Base-by-base conservation (phyloP, 2,113 vertebrate species). In the Alectura lathami region DNA sequence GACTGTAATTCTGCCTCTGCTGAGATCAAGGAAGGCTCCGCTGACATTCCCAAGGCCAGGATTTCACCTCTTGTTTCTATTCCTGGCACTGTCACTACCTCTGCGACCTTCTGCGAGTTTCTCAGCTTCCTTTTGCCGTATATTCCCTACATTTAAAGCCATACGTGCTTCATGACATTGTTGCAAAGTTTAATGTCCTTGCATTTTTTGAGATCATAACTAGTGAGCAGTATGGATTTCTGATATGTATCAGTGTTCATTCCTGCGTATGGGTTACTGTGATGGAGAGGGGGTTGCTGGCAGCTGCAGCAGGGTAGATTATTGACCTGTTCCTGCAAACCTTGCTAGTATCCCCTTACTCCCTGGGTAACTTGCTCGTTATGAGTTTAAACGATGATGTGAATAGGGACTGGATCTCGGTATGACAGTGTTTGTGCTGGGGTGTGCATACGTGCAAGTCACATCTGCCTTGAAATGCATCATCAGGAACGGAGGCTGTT, bases 31-130 rank as follows among this genome's bases (percentile, higher is more conserved):
- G 91, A 66, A 77, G n/a, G 47, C 57, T 93, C 80, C 30, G 7
- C 56, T 83, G 95, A 81, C 85, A 93, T 91, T 76, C 82, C 79
- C 87, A 51, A 88, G 89, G 85, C 89, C 42, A 0, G 54, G 48
- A 74, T 95, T 96, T 96, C 87, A 94, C 93, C 94, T 96, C 89
- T 43, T 16, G 50, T 94, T 94, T 95, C 93, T 91, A 59, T 83
- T 95, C 87, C 87, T 53, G 93, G 91, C 76, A 7, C 29, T 17
- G 32, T 72, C 40, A 7, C 89, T 89, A 29, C 47, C 79, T 83
- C 84, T 47, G 72, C 86, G 91, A 97, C 95, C 94, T 95, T 95
- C 89, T n/a, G 84, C 74, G 54, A 90, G 91, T 94, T 91, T 50
- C 72, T 70, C 17, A 32, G 72, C 50, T 66, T 77, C 67, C 48